Evolutionary conservation across 1,140 invertebrate genomes (phyloP), one percentile per base, ranked within the genome.

Genomic region (Helicoverpa armigera): DNA sequence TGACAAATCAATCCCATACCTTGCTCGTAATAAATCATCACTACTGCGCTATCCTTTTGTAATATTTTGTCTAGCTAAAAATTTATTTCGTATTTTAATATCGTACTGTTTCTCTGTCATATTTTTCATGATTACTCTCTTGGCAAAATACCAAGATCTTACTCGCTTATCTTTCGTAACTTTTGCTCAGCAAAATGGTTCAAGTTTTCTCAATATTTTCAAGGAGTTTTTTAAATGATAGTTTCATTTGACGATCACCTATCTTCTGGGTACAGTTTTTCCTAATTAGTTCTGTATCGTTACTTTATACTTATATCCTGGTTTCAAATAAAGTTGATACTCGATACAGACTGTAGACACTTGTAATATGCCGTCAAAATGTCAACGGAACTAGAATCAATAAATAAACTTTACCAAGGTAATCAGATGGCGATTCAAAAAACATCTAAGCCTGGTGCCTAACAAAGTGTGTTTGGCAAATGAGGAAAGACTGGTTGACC

Each of bases 91-190:
- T 90, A 87, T 89, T 91, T 91, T 89, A 90, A 89, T 89, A 91
- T 89, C 84, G 85, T 84, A 77, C 86, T 81, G 79, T 87, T 83
- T 89, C 81, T 72, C 80, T 87, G 86, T 89, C 87, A 90, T 88
- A 90, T 89, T 90, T 91, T 89, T 90, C 87, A 86, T 88, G 87
- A 90, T 90, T 89, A 88, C 86, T 89, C 84, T 88, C 85, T 88
- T 91, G 90, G 90, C 90, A 90, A 90, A 88, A 85, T 86, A 87
- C 89, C 90, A 91, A 89, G 82, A 87, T 89, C 86, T 88, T 81
- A 83, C 81, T 84, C 86, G 90, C 85, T 89, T 90, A 91, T 91
- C 87, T 89, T 89, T 89, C 84, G 84, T 84, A 88, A 90, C 85
- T 86, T 89, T 80, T 86, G 85, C 85, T 85, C 79, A 82, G 84